Evolutionary conservation across 1,140 invertebrate species (phyloP), one percentile per base, ranked within the genome.

Genomic region (Leptopilina clavipes): DNA sequence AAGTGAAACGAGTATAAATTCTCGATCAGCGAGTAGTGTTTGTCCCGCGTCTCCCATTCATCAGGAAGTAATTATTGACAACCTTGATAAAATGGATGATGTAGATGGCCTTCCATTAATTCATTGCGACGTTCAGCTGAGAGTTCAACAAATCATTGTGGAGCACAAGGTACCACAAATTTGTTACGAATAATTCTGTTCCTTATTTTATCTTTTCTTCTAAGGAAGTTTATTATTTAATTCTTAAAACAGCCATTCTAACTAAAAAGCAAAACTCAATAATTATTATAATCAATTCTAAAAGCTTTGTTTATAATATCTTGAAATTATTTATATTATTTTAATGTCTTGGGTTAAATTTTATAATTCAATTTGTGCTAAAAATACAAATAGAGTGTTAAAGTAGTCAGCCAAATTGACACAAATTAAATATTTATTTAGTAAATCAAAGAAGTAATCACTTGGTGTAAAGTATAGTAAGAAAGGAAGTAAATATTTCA

Each of bases 71-170:
- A 74, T 85, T 18, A 75, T 85, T 25, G 88, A 91, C 75, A 90
- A 91, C 79, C 88, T 87, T 71, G 87, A 90, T 72, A 87, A 86
- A 87, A 76, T 92, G 40, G 91, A 92, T 72, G 93, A 94, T 79
- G 89, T 95, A n/a, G 96, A 97, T 90, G 97, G 97, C 70, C 91
- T 97, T 79, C 93, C 95, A 52, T 93, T 94, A 72, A 93, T 95
- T 77, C 92, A 93, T 80, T 96, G 95, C 86, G 94, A 95, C 74
- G 91, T 96, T 78, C 96, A 97, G 86, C 93, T 94, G 83, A 89
- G 96, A 77, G 90, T 97, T 79, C 93, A 94, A 86, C 94, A 97
- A 86, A 95, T 97, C 77, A 94, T 95, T 79, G 89, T 93, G 37
- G 94, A 95, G 79, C 94, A 96, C 85, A 94, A 94, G 92, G 95